Conservation (phyloP, 2,888 invertebrate species). For the Acanthacorydalis orientalis region DNA sequence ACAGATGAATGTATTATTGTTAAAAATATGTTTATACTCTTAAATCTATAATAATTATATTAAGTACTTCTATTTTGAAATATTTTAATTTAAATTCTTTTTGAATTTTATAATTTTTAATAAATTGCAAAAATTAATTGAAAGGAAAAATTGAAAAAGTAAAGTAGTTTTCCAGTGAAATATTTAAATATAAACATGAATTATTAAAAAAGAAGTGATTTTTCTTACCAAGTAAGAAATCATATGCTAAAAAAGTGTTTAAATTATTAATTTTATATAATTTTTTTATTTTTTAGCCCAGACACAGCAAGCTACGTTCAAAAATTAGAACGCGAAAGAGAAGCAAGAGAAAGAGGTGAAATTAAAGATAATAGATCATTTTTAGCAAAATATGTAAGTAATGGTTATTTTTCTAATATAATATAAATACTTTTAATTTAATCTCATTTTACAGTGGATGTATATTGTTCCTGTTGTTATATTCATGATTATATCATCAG, state of each 20-base stretch:
- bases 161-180: too few species aligned
- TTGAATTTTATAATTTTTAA: too few species aligned
- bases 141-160: too few species aligned
- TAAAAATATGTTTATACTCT: too few species aligned
- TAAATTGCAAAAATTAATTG: too few species aligned
- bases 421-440: neutral
- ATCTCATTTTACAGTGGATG: constrained; percentile 76
- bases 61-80: too few species aligned
- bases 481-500: constrained; percentile 77
- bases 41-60: too few species aligned
- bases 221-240: neutral
- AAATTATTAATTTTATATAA: too few species aligned
- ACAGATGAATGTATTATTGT: too few species aligned
- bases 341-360: constrained; percentile 76
- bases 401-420: neutral
- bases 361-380: constrained; percentile 90
- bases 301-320: constrained; percentile 93
- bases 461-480: constrained; percentile 90
- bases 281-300: constrained; percentile 36
- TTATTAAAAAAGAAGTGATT: too few species aligned
- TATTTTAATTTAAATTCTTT: too few species aligned
- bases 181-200: too few species aligned
- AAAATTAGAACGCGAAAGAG: constrained; percentile 80
- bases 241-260: neutral
- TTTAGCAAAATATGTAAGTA: constrained; percentile 91